These are phyloP conservation scores for Pao palembangensis DNA, from an alignment of 2,113 vertebrate species.

Conservation along the genomic window DNA sequence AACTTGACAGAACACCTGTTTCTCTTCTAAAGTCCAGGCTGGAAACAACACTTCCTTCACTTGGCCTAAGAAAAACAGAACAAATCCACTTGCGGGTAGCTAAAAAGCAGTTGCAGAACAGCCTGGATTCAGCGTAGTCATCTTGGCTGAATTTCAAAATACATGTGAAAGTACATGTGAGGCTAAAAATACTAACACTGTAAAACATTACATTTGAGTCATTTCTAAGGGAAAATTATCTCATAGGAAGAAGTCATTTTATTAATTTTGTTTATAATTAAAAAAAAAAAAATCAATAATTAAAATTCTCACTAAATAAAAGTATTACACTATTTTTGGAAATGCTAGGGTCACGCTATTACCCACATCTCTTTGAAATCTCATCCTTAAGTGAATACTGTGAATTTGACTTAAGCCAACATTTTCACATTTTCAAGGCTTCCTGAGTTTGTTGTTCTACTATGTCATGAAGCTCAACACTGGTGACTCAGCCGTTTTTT, in stretches of 20 bases:
- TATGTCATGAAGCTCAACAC: conserved; percentile 42
- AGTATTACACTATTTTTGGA: too few relatives aligned
- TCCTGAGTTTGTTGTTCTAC: conserved; percentile 55
- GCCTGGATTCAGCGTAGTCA: too few relatives aligned
- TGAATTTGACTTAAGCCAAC: conserved; percentile 58
- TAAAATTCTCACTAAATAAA: too few relatives aligned
- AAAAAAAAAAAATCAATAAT: too few relatives aligned
- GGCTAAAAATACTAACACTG: too few relatives aligned
- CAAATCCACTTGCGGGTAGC: background rate
- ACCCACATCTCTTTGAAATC: conserved; percentile 57
- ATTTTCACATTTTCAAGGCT: conserved; percentile 64
- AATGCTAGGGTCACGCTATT: conserved; percentile 60
- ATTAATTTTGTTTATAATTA: too few relatives aligned
- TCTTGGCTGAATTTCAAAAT: too few relatives aligned
- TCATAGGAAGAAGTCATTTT: too few relatives aligned
- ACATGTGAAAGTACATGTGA: too few relatives aligned
- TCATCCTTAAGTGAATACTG: conserved; percentile 54
- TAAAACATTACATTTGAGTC: too few relatives aligned
- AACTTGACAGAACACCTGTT: conserved; percentile 8
- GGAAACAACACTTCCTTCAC: conserved; percentile 2
- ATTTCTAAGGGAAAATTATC: too few relatives aligned
- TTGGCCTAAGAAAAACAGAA: conserved; percentile 6
- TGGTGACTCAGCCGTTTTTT: conserved; percentile 30
- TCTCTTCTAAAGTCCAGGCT: background rate
- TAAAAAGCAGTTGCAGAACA: background rate